These are phyloP conservation scores for Celastrina argiolus DNA, from an alignment of 2,888 invertebrate species.

Conservation along the genomic window DNA sequence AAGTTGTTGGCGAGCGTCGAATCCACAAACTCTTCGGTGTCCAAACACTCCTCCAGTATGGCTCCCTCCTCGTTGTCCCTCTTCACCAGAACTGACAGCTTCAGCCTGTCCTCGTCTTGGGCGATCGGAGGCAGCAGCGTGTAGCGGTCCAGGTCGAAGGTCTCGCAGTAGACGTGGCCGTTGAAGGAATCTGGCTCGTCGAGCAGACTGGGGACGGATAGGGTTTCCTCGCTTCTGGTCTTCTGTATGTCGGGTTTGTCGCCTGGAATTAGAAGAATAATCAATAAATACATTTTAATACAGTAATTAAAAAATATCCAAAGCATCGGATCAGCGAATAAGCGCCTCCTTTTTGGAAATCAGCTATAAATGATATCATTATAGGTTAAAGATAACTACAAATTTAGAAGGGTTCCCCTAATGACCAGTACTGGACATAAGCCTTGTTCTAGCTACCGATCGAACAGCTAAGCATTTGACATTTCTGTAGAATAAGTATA, in stretches of 20 bases:
- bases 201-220: constrained; percentile 52
- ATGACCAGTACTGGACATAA: too few species aligned
- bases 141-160: constrained; percentile 43
- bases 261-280: constrained; percentile 32
- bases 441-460: too few species aligned
- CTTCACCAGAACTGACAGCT: constrained; percentile 42
- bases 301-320: too few species aligned
- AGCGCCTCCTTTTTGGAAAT: too few species aligned
- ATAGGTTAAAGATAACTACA: too few species aligned
- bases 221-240: constrained; percentile 65
- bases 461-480: too few species aligned
- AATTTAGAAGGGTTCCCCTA: too few species aligned
- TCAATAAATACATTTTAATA: not conserved
- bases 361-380: too few species aligned
- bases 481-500: too few species aligned
- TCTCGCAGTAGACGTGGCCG: not conserved
- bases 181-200: constrained; percentile 39
- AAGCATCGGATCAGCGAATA: too few species aligned
- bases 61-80: constrained; percentile 42
- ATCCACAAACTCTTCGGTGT: constrained; percentile 36
- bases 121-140: constrained; percentile 58
- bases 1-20: constrained; percentile 42
- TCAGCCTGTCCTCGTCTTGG: constrained; percentile 41
- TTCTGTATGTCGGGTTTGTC: constrained; percentile 63
- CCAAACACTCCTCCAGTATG: constrained; percentile 52